Evolutionary conservation across 2,797 vertebrate genomes (phyloP), one percentile per base, ranked within the genome.

Genomic region (Schizopygopsis malacanthus): DNA sequence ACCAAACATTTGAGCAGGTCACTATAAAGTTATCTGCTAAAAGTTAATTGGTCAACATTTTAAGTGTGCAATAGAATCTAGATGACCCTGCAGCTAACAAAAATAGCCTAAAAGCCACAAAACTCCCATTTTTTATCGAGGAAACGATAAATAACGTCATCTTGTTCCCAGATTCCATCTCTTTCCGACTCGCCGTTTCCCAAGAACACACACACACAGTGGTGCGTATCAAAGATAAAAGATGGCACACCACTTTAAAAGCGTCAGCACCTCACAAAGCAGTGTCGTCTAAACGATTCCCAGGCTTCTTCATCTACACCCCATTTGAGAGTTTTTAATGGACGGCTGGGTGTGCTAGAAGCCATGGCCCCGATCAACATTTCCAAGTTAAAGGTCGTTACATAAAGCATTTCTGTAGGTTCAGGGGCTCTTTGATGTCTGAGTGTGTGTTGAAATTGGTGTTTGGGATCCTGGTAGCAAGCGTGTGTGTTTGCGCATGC

Each of bases 401-500:
- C 81, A 47, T 45, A 41, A 47, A 70, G 75, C 63, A 67, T 33
- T 85, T 85, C 83, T 59, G 18, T 71, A 71, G 65, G 18, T 79
- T 79, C 20, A 80, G 20, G 80, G 45, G 83, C 61, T 77, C 77
- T 80, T 88, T 47, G 81, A 83, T 69, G 71, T 82, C 43, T 84
- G 39, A 70, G 70, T 72, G 59, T 33, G 70, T 79, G 84, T 85
- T 54, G 63, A 39, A 81, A 33, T 52, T 37, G 54, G 54, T 63
- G 54, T 75, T 83, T 89, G 86, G 88, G 87, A 86, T 56, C 81
- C 56, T 82, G 69, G 82, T 77, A 86, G 76, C 87, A 76, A 54
- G 33, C 86, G 65, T 88, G 89, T 91, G 72, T 83, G 79, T 93
- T 90, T 89, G 90, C 90, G 91, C 71, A 50, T 50, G 69, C 47